Base-by-base conservation (phyloP, 2,797 vertebrate species). In the Aphelocoma californica region DNA sequence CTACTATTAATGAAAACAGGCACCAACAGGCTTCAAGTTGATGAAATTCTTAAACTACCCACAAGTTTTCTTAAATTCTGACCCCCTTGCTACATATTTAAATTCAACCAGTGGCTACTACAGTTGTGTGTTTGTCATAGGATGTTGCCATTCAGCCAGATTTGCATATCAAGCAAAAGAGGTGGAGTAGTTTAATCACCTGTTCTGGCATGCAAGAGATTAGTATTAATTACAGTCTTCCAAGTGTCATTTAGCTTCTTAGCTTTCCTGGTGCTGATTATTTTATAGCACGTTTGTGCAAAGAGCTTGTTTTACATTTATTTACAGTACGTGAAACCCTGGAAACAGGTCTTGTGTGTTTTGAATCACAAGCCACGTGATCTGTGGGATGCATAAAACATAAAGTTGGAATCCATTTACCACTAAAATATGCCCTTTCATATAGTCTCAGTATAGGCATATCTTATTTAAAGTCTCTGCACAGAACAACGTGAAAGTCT, bases 291-390 rank as follows among this genome's bases (percentile, higher is more conserved):
- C 14, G 32, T 93, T 60, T 57, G 32, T 56, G 38, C 47, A 84
- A 94, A 67, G 50, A 79, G 61, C 36, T 92, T 86, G 92, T 96
- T 94, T 93, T 90, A 92, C 51, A 88, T 96, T 95, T 92, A 77
- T 71, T 91, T 90, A 86, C 64, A 42, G 42, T 61, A 58, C 8
- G 20, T 70, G 94, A 74, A 91, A 85, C 20, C 44, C 61, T 56
- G 5, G 32, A 45, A 95, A 82, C 38, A 67, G 8, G 45, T 77
- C 17, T 83, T 48, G 23, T 79, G 50, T 71, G 60, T 47, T 93
- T 86, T 79, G 66, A 96, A 78, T 91, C 87, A 82, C 31, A 95
- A 92, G 54, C 26, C 84, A 72, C 92, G 58, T 78, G 51, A 62
- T 56, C 72, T 45, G 73, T 50, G 48, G 40, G 32, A 70, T 92